Base-by-base conservation (phyloP, 2,797 vertebrate species). In the Xiphorhynchus erythropygius region DNA sequence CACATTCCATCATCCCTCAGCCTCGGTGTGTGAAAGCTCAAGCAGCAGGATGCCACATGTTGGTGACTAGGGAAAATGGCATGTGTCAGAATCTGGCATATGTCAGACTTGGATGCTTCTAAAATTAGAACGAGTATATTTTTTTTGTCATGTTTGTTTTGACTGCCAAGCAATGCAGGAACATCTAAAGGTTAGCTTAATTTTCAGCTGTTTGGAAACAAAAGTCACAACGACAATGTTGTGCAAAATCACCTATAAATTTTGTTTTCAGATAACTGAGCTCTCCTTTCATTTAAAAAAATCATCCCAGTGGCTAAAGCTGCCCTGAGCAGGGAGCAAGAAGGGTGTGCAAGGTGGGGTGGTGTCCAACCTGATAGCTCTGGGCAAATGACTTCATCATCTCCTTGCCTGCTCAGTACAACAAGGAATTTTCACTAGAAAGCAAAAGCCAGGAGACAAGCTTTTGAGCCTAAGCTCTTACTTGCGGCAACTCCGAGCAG, bases 1-100 rank as follows among this genome's bases (percentile, higher is more conserved):
- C 53, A 3, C 89, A 73, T 94, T 96, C 89, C 91, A 94, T 95
- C 95, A 94, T 91, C 87, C 83, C 80, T 75, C 85, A 93, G 11
- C 90, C 62, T 50, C 5, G 0, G 7, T 3, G 53, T 79, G 74
- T 63, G 57, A 90, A 71, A 73, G 67, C 82, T 49, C 35, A 68
- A 95, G 79, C 87, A 94, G 74, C 84, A 80, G 71, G 71, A 86
- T 95, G 67, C 89, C 87, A 73, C 78, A 55, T 28, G 49, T 83
- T 83, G 93, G 93, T 86, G 89, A 75, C 87, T 94, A 77, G 50
- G 79, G 76, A 91, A 92, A 85, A 80, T 81, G 59, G 79, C 69
- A 67, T 53, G 76, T 92, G 70, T 94, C 5, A 5, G 44, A 79
- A 82, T 14, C 70, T 73, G 87, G 83, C 83, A 56, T 79, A 64